phyloP scores from a whole-genome alignment of 2,113 vertebrate genomes.

The Carassius carassius region DNA sequence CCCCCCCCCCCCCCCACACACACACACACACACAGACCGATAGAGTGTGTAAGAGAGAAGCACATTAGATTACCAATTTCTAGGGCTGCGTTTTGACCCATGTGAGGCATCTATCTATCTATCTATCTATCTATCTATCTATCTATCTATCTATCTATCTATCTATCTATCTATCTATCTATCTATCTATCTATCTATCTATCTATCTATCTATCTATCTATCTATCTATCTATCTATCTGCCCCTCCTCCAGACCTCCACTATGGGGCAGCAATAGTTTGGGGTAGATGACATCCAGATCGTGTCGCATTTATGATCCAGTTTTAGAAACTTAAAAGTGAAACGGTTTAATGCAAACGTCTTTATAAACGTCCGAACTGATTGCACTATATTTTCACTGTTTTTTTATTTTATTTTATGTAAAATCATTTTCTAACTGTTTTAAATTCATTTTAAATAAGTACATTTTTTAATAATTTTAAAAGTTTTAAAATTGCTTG shows the following conservation, averaged over 20 bases:
- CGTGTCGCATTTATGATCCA: background rate
- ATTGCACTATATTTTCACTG: too few relatives aligned
- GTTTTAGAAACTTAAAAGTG: background rate
- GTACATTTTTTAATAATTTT: too few relatives aligned
- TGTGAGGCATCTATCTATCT: background rate
- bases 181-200: background rate
- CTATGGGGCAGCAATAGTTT: constrained; percentile 10
- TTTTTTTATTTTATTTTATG: too few relatives aligned
- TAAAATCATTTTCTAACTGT: too few relatives aligned
- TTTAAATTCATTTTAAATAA: too few relatives aligned
- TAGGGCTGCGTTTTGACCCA: background rate
- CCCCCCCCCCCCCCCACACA: too few relatives aligned
- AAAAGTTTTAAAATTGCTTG: too few relatives aligned
- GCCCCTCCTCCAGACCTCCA: background rate
- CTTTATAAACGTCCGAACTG: too few relatives aligned
- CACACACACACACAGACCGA: too few relatives aligned
- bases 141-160: too few relatives aligned
- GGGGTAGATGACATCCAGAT: background rate
- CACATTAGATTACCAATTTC: too few relatives aligned
- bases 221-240: background rate
- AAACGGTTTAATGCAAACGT: background rate
- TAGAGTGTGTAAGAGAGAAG: too few relatives aligned
- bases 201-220: background rate
- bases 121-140: background rate
- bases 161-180: background rate